Evolutionary conservation across 2,797 vertebrate genomes (phyloP), one percentile per base, ranked within the genome.

Genomic region (Trematomus bernacchii): DNA sequence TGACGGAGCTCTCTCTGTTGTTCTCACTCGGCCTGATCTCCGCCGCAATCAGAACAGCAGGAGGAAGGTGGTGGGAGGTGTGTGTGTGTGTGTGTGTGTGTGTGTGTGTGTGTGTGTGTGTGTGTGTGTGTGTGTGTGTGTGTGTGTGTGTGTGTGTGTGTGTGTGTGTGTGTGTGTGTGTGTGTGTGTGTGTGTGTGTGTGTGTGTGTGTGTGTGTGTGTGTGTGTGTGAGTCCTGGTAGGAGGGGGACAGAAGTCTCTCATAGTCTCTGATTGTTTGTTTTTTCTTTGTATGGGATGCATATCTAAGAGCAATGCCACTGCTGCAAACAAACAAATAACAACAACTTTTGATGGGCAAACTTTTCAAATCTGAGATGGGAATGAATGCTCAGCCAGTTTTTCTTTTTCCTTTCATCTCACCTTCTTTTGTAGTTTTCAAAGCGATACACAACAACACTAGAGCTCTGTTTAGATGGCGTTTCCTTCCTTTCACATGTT

Each of bases 11-110:
- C 44, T 53, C 57, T 66, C 71, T 82, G 82, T 89, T 88, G 82
- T 81, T 73, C 81, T 21, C 61, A 54, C 76, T 37, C 55, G 61
- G 76, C 73, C 71, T 79, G 79, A 81, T 79, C 85, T 74, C 84
- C 18, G 54, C 82, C 14, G 82, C 86, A 86, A 89, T 90, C 85
- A 89, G 59, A 82, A 51, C 80, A 71, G 72, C 73, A 43, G 76
- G 73, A 65, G 76, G 71, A 87, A 81, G 75, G 50, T 80, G 70
- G 89, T 90, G 79, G 84, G 84, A 73, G 86, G 88, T 66, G 40
- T 83, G 75, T 80, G 82, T 58, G 43, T 77, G 18, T 52, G 50
- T 11, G 43, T 23, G 33, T 54, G 48, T 54, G 40, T 30, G 52
- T 43, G 18, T 52, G 50, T 11, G 43, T 23, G 33, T 54, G 48